Conservation (phyloP, 2,888 invertebrate species). For the Xestia sexstrigata region DNA sequence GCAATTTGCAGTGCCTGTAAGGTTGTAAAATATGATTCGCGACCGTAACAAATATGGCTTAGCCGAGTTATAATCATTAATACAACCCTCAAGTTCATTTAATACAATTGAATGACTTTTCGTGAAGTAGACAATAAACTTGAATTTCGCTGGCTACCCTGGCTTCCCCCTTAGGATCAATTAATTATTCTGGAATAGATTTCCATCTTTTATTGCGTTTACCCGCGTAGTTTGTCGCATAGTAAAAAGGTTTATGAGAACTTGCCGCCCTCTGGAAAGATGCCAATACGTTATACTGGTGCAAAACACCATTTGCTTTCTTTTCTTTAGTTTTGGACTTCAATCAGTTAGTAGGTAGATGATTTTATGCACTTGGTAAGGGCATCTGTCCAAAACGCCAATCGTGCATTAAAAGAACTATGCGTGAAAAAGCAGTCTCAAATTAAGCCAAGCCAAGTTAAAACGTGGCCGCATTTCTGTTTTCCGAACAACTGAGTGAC, state of each 20-base stretch:
- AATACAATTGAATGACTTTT: neutral
- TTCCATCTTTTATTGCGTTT: neutral
- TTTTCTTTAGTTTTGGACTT: neutral
- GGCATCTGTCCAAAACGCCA: neutral
- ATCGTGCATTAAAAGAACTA: neutral
- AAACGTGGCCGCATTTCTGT: neutral
- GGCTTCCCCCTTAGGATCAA: neutral
- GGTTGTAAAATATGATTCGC: neutral
- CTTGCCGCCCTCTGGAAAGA: constrained; percentile 19
- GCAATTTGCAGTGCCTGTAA: neutral
- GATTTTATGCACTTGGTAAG: neutral
- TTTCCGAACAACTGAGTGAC: neutral
- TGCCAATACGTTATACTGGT: constrained; percentile 25
- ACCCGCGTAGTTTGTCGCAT: neutral
- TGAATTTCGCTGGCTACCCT: neutral
- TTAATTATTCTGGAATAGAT: neutral
- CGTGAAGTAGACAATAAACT: neutral
- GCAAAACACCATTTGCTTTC: neutral
- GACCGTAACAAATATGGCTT: too few species aligned
- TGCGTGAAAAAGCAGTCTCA: constrained; percentile 3
- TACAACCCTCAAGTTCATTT: too few species aligned
- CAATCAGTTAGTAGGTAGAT: neutral
- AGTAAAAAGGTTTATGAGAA: constrained; percentile 22
- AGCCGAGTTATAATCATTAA: too few species aligned
- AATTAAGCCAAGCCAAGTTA: constrained; percentile 1